Base-by-base conservation (phyloP, 2,797 vertebrate genomes). In the Bryconaethiops microstoma region DNA sequence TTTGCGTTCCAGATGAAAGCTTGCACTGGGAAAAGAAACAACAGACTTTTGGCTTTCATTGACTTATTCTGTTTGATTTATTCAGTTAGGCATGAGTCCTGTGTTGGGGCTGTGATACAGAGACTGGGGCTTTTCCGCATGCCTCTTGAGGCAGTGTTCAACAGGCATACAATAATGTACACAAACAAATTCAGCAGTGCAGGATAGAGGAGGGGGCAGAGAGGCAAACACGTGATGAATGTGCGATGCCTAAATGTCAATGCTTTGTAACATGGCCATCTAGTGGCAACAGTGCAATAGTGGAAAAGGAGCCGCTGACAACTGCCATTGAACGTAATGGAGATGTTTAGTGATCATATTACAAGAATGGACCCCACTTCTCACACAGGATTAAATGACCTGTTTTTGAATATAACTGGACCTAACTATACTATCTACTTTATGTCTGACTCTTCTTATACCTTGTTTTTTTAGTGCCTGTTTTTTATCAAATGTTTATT, bases 1-100 rank as follows among this genome's bases (percentile, higher is more conserved):
- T 77, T 77, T 9, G 17, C 52, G 71, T 59, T 74, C 80, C 62
- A 68, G 69, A 77, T 82, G 75, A 82, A 82, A 68, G 69, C 25
- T 35, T 73, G 54, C 62, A 25, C 39, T 39, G 52, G 39, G 67
- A 78, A 64, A 72, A 74, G 75, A 65, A 78, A 77, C 80, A 82
- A 82, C 63, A 74, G 59, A 80, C 73, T 65, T 57, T 54, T 76
- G 77, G 63, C 57, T 76, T 80, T 83, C 76, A 67, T 83, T 76
- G 67, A 79, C 23, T 68, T 65, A 79, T 83, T 83, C 77, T 83
- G 64, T 65, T 80, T 83, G 73, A 60, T 79, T 76, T 64, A 54
- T 76, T 78, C 50, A 29, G 63, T 54, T 69, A 62, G 50, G 42
- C 74, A 82, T 76, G 55, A 79, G 76, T 65, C 59, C 39, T 55